Evolutionary conservation across 1,140 invertebrate species (phyloP).

Genomic region (Drosophila lacertosa): DNA sequence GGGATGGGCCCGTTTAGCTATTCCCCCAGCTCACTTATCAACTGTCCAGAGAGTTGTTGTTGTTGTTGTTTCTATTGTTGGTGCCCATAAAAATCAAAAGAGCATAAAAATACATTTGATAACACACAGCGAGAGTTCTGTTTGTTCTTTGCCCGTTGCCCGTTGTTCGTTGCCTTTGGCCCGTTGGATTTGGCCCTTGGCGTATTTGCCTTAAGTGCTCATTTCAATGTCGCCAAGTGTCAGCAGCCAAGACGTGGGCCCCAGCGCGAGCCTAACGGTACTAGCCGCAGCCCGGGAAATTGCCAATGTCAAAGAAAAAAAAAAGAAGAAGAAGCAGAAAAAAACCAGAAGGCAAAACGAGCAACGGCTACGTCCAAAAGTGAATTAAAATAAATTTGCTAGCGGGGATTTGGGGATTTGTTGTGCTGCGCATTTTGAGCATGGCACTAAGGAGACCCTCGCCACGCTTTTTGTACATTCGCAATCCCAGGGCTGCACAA

Average conservation of each 20-base stretch:
- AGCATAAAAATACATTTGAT: conserved; percentile 83
- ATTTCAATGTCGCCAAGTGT: conserved; percentile 82
- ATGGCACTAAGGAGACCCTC: conserved; percentile 59
- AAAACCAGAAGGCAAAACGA: conserved; percentile 29
- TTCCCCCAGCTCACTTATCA: conserved; percentile 67
- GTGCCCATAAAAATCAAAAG: conserved; percentile 78
- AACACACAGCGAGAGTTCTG: conserved; percentile 66
- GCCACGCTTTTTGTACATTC: conserved; percentile 41
- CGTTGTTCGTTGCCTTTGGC: conserved; percentile 7
- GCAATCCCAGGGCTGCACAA: conserved; percentile 50
- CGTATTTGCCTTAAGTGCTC: conserved; percentile 80
- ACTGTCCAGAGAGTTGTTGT: conserved; percentile 60
- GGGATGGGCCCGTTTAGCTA: conserved; percentile 19
- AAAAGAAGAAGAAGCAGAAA: conserved; percentile 16
- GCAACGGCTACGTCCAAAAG: conserved; percentile 70
- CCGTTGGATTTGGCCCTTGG: conserved; percentile 37
- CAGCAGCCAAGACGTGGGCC: conserved; percentile 63
- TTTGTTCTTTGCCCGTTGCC: conserved; percentile 56
- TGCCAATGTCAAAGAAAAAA: conserved; percentile 72
- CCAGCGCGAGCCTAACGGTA: conserved; percentile 22
- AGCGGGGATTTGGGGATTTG: conserved; percentile 80
- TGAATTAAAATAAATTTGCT: conserved; percentile 83
- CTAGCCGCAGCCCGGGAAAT: conserved; percentile 59
- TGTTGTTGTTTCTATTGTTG: conserved; percentile 33
- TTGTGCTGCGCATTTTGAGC: conserved; percentile 80